These are phyloP conservation scores for Tragelaphus buxtoni DNA, from an alignment of 2,113 vertebrate species.

Conservation along the genomic window DNA sequence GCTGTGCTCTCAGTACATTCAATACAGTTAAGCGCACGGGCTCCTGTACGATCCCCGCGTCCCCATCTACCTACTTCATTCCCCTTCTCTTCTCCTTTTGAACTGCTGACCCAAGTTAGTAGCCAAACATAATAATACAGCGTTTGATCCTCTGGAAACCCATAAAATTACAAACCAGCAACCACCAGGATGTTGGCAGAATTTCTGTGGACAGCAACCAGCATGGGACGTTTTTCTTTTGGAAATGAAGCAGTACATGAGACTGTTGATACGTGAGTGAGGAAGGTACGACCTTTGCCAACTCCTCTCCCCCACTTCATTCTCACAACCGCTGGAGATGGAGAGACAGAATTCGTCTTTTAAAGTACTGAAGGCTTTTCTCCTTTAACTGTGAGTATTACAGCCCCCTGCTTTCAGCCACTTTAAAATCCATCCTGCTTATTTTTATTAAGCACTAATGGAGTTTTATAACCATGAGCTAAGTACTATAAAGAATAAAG, in stretches of 20 bases:
- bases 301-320: neutral
- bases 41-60: neutral
- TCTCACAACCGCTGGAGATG: neutral
- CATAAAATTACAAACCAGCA: slow-evolving; percentile 70
- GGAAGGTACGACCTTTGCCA: neutral
- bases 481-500: neutral
- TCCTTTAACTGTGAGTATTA: neutral
- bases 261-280: neutral
- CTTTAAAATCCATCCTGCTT: neutral
- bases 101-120: slow-evolving; percentile 56
- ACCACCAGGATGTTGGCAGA: slow-evolving; percentile 65
- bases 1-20: neutral
- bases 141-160: slow-evolving; percentile 67
- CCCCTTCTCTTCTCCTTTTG: slow-evolving; percentile 18
- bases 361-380: neutral
- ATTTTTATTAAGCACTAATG: neutral
- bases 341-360: neutral
- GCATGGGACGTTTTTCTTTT: neutral
- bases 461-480: neutral
- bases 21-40: neutral
- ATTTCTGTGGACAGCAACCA: slow-evolving; percentile 55
- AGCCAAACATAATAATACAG: slow-evolving; percentile 67
- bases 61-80: neutral
- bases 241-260: neutral
- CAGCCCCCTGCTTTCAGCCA: neutral